Evolutionary conservation across 1,140 invertebrate species (phyloP).

Genomic region (Choristoneura fumiferana): DNA sequence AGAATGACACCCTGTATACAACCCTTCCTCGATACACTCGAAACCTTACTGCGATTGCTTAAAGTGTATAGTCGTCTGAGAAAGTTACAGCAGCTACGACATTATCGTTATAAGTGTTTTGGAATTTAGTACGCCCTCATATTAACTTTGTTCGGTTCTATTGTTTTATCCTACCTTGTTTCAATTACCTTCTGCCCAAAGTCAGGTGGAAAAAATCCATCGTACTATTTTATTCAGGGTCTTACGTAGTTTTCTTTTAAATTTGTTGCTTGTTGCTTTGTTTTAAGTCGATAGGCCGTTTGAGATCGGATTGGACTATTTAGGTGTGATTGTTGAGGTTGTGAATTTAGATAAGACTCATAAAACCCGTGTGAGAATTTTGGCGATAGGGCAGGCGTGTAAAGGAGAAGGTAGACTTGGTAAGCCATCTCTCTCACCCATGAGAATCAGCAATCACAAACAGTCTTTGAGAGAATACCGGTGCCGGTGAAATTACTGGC

Average conservation of each 20-base stretch:
- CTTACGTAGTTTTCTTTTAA: background rate
- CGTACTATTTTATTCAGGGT: conserved; percentile 12
- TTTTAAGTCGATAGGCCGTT: too few relatives aligned
- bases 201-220: conserved; percentile 15
- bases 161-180: conserved; percentile 58
- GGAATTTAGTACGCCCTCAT: conserved; percentile 52
- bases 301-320: too few relatives aligned
- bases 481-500: too few relatives aligned
- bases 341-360: too few relatives aligned
- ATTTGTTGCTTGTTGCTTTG: background rate
- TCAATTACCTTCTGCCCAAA: conserved; percentile 38
- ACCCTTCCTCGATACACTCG: conserved; percentile 16
- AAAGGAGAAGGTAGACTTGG: too few relatives aligned
- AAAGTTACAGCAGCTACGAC: background rate
- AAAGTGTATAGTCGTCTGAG: conserved; percentile 21
- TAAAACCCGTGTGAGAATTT: too few relatives aligned
- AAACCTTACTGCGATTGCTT: conserved; percentile 15
- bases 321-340: too few relatives aligned
- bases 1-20: conserved; percentile 42
- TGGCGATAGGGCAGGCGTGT: too few relatives aligned
- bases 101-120: conserved; percentile 24
- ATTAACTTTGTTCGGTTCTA: conserved; percentile 56
- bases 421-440: too few relatives aligned
- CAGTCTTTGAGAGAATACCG: too few relatives aligned
- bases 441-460: too few relatives aligned